phyloP scores from a whole-genome alignment of 2,113 vertebrate species.

The Chlorocebus sabaeus region DNA sequence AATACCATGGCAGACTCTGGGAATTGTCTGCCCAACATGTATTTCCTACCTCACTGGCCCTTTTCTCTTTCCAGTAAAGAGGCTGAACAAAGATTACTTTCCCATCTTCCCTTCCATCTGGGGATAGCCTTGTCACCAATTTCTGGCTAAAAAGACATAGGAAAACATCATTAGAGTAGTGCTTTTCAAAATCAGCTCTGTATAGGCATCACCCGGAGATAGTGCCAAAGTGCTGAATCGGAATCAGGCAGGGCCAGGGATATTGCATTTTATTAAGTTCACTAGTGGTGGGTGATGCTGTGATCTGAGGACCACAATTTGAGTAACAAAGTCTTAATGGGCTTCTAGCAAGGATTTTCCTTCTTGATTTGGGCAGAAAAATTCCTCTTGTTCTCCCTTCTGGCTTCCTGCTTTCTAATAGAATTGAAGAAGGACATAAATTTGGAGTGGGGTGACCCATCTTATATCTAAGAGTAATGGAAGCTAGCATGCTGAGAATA shows the following conservation, averaged over 20 bases:
- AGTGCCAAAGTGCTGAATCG: neutral
- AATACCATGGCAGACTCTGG: neutral
- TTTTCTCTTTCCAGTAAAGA: neutral
- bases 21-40: neutral
- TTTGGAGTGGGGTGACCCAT: neutral
- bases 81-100: neutral
- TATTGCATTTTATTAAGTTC: neutral
- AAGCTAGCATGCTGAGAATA: neutral
- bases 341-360: neutral
- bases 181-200: neutral
- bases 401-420: neutral
- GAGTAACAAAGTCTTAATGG: neutral
- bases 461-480: neutral
- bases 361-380: neutral
- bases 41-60: neutral
- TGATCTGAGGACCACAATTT: neutral
- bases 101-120: neutral
- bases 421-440: neutral
- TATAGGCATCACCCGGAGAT: neutral
- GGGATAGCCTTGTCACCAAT: neutral
- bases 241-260: neutral
- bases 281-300: neutral
- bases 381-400: neutral
- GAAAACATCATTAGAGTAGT: neutral
- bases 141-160: neutral